A percentile compares a stretch with the other conserved stretches of the same genome.
Conservation (phyloP, 2,113 vertebrate species). For the Thamnophis sirtalis region DNA sequence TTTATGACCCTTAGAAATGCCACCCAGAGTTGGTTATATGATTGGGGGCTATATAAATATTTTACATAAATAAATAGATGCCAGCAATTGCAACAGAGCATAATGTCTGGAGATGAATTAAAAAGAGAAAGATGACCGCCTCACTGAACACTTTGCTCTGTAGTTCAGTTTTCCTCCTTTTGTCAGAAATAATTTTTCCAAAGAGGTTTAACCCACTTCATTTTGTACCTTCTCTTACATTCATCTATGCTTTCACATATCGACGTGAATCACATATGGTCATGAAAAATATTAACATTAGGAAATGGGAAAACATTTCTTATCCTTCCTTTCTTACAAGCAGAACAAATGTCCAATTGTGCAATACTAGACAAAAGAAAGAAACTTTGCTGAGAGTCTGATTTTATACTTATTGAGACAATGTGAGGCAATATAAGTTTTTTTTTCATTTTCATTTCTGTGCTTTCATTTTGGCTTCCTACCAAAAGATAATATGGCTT, state of each 20-base stretch:
- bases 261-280: background rate
- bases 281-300: background rate
- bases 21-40: background rate
- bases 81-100: background rate
- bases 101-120: background rate
- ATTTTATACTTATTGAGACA: slow-evolving; percentile 7
- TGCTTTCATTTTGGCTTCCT: background rate
- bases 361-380: background rate
- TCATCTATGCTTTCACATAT: background rate
- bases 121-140: background rate
- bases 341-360: background rate
- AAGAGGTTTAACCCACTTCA: background rate
- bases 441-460: fast-evolving
- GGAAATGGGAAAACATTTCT: background rate
- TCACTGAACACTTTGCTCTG: background rate
- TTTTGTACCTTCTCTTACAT: background rate
- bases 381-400: background rate
- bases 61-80: background rate
- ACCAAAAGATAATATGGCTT: background rate
- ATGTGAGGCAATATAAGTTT: background rate
- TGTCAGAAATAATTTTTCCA: background rate
- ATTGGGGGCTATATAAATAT: background rate
- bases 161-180: background rate
- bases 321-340: background rate
- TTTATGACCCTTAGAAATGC: background rate